phyloP scores from a whole-genome alignment of 2,113 vertebrate species.

The Propithecus coquereli region DNA sequence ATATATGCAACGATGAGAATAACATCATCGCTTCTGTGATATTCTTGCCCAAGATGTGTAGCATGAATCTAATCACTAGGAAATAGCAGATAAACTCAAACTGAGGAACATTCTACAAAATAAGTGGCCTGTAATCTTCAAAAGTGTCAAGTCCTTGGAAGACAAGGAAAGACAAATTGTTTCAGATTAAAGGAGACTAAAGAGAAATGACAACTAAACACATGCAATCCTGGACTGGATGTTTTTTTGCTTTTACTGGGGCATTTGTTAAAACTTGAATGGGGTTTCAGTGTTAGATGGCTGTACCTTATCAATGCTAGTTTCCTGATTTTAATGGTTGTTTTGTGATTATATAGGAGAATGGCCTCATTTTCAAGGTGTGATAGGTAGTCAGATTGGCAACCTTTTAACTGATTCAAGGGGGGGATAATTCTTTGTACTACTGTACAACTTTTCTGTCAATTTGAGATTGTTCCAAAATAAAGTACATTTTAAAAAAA shows the following conservation, averaged over 20 bases:
- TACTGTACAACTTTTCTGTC: not conserved
- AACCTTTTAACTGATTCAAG: not conserved
- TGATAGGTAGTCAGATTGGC: not conserved
- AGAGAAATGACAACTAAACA: constrained; percentile 35
- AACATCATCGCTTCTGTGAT: not conserved
- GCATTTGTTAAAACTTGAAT: not conserved
- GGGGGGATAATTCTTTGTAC: not conserved
- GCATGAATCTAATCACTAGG: not conserved
- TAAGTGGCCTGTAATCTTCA: not conserved
- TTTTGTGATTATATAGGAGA: not conserved
- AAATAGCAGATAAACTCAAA: constrained; percentile 1
- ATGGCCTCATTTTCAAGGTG: not conserved
- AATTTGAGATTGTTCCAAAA: not conserved
- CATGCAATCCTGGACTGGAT: not conserved
- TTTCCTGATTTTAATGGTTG: not conserved
- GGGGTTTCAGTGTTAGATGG: not conserved
- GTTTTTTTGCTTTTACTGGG: not conserved
- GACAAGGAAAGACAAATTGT: not conserved
- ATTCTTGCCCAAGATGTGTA: not conserved
- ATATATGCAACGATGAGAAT: not conserved
- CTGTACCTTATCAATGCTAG: not conserved
- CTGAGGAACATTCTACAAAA: not conserved
- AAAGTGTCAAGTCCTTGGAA: constrained; percentile 22
- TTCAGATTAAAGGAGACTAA: constrained; percentile 29
- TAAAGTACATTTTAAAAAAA: not conserved